Base-by-base conservation (phyloP, 2,888 invertebrate genomes). In the Meiosimyza platycephala region DNA sequence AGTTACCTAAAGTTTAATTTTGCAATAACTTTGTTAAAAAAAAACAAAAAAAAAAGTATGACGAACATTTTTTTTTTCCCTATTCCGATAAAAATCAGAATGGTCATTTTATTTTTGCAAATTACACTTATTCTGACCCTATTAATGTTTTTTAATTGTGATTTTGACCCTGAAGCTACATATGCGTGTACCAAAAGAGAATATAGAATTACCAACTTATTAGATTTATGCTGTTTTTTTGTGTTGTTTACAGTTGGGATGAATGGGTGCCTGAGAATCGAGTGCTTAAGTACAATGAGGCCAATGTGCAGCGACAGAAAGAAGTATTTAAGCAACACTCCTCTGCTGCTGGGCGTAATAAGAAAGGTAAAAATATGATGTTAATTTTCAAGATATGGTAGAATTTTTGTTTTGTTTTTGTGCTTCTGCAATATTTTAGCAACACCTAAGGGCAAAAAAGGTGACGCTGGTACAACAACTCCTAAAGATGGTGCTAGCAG, bases 221-320 rank as follows among this genome's bases (percentile, higher is more conserved):
- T 28, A 3, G 28, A 28, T 28, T 28, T 28, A 28, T 28, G 28
- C 4, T 28, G 11, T 4, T 54, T 33, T 7, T 4, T 67, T 54
- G 55, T 57, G n/a, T 47, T 65, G 65, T 73, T 86, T 90, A 28
- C 84, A 94, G 94, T 87, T 95, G 95, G 95, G 95, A 95, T 82
- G 95, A 95, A 85, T 95, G 94, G 97, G 97, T 97, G 6, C 95
- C 95, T 0, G 97, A 97, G 85, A 94, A 93, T 81, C 89, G 97
- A 78, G 95, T 97, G 7, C 87, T 97, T 72, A 97, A 97, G 85
- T 95, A 93, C 85, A 97, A 95, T 88, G 96, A 97, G 79, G 92
- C 93, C 2, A 96, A 96, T 84, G 92, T 95, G 3, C 94, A 94
- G 81, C 91, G 93, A 75, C 96, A 97, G 85, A 95, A 94, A 82